Base-by-base conservation (phyloP, 2,797 vertebrate species). In the Setipinna tenuifilis region DNA sequence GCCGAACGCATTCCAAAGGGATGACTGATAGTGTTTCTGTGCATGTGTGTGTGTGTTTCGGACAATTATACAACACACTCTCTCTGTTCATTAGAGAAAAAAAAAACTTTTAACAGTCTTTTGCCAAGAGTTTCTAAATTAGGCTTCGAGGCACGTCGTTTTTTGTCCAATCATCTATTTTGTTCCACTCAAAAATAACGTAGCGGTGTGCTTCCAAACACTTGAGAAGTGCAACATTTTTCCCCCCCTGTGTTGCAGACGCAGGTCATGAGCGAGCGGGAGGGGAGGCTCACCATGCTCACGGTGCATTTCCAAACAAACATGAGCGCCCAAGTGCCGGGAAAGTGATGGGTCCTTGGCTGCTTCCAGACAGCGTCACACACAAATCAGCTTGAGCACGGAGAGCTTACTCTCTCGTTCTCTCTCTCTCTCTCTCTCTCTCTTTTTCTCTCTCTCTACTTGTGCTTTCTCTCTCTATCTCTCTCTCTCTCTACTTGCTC, bases 271-370 rank as follows among this genome's bases (percentile, higher is more conserved):
- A 44, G 71, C 2, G 71, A n/a, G n/a, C n/a, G n/a, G n/a, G 35
- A 21, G 21, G 35, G 71, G 19, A 41, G 44, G 9, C 10, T 44
- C 35, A 19, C 35, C 35, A 44, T 78, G 71, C 35, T 19, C 50
- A 14, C 14, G 41, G 16, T 78, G 71, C 71, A n/a, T 28, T 17
- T 19, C 68, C 68, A 71, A 5, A 91, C 89, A 87, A 88, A 83
- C 90, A 88, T 89, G 90, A 92, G 90, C 91, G 90, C 88, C 89
- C 85, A 83, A n/a, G 87, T 82, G 88, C 58, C 82, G 28, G 48
- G 61, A 57, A 81, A 86, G 83, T 59, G 65, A 86, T 41, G 81
- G 83, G 14, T 19, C 35, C 35, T 78, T 78, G 71, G 81, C 86
- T 75, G 84, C 84, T 65, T 86, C 80, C 80, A 86, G 82, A 86